Base-by-base conservation (phyloP, 37 sponge, comb jelly and placozoan species). In the Dysidea cf. avara region DNA sequence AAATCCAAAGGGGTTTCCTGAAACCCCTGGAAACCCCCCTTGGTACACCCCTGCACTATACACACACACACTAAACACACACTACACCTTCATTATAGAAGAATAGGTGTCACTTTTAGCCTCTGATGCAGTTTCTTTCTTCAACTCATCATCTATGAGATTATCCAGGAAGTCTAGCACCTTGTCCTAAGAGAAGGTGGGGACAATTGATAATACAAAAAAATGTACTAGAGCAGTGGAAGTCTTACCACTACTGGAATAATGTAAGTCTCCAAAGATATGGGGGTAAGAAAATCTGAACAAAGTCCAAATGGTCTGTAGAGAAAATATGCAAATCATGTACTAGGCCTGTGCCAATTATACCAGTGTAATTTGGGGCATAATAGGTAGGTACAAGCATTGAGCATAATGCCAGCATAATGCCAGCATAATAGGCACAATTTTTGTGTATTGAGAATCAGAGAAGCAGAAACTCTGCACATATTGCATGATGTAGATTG, bases 231-330 rank as follows among this genome's bases (percentile, higher is more conserved):
- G 1, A 7, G n/a, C n/a, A n/a, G n/a, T n/a, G n/a, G n/a, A n/a
- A n/a, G n/a, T 25, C 86, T 78, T 39, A 87, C 90, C 84, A 86
- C 92, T 24, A 90, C 78, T 30, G 97, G 97, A 36, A 90, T 55
- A 9, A 96, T 83, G 75, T 81, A 89, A 21, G 69, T 72, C 48
- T 84, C 56, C 26, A 81, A 69, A 39, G 83, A 89, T 20, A 64
- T 36, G 20, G 85, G 81, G 0, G 85, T 68, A 35, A 96, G 46
- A 46, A 79, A 81, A 33, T 96, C 95, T 25, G 92, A 75, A 86
- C 94, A 96, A 35, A 65, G 37, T 7, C 88, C 87, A 78, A 92
- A 87, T 37, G 97, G 97, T 56, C 91, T 93, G 56, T 11, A 65
- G 43, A 52, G n/a, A n/a, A n/a, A n/a, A n/a, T n/a, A n/a, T n/a